Base-by-base conservation (phyloP, 1,140 invertebrate genomes). In the Eufriesea mexicana region DNA sequence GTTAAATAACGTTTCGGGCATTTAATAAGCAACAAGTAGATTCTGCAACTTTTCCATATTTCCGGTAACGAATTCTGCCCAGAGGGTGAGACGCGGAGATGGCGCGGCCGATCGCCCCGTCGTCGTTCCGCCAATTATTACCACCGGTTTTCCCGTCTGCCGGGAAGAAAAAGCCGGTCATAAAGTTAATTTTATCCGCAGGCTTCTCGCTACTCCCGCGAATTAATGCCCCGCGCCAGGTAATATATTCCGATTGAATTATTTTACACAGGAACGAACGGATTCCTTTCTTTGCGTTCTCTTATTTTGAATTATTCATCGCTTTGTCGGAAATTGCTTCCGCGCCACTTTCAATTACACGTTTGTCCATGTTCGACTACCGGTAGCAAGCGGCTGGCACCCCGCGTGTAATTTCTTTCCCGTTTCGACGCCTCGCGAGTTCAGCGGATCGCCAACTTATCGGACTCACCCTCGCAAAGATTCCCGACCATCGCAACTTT, bases 221-320 rank as follows among this genome's bases (percentile, higher is more conserved):
- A 71, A 71, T 71, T 79, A 79, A 71, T 66, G 45, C 45, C 42
- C 0, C 2, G 25, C 6, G 23, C 8, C 47, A 7, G 20, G 45
- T 51, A 67, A 70, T 79, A 51, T 70, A 79, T 79, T 79, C 66
- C 42, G 64, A 79, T 79, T 79, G 77, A 79, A 79, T 79, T 79
- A 79, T 79, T 71, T 79, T 79, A 57, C 47, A 49, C 66, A n/a
- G n/a, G 55, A 59, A 79, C 76, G 25, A 18, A 12, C 28, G 57
- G 45, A 42, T 20, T 66, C 45, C 42, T 71, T 49, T 79, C 66
- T 28, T 25, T 45, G 18, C 67, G 61, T 25, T 16, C 61, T 42
- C n/a, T 71, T 79, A 79, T 71, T 79, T 79, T 79, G 77, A 79
- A 79, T 79, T 71, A 79, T 79, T 79, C 77, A 79, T 79, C 77